Conservation (phyloP, 2,113 vertebrate species). For the Ptyas mucosa region DNA sequence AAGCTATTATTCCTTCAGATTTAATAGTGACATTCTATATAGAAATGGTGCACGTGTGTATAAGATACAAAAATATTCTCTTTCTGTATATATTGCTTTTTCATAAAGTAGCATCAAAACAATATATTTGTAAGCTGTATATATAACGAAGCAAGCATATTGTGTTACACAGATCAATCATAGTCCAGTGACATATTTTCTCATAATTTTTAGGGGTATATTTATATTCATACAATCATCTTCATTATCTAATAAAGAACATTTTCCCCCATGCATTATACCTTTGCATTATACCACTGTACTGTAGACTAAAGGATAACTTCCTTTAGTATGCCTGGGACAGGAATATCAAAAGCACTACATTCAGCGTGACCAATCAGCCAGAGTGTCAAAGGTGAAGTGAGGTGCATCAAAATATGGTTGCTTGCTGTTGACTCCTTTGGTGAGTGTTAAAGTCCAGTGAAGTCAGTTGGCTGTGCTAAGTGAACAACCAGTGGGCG, state of each 20-base stretch:
- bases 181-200: background rate
- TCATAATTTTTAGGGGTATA: background rate
- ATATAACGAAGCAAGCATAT: background rate
- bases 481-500: slow-evolving; percentile 72
- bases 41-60: background rate
- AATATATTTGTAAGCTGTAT: background rate
- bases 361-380: slow-evolving; percentile 9
- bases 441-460: slow-evolving; percentile 14
- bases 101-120: background rate
- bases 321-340: slow-evolving; percentile 1
- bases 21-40: background rate
- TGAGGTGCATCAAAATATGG: slow-evolving; percentile 39
- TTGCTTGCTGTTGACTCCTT: slow-evolving; percentile 1
- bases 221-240: background rate
- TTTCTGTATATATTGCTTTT: background rate
- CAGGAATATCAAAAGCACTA: slow-evolving; percentile 36
- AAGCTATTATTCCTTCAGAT: background rate
- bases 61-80: background rate
- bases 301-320: slow-evolving; percentile 18
- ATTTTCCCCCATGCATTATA: background rate
- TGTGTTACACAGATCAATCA: background rate
- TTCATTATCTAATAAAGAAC: slow-evolving; percentile 32
- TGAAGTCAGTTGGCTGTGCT: slow-evolving; percentile 36
- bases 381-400: slow-evolving; percentile 9
- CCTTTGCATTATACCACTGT: background rate